Evolutionary conservation across 2,888 invertebrate species (phyloP).

Genomic region (Cyrtodaria siliqua): DNA sequence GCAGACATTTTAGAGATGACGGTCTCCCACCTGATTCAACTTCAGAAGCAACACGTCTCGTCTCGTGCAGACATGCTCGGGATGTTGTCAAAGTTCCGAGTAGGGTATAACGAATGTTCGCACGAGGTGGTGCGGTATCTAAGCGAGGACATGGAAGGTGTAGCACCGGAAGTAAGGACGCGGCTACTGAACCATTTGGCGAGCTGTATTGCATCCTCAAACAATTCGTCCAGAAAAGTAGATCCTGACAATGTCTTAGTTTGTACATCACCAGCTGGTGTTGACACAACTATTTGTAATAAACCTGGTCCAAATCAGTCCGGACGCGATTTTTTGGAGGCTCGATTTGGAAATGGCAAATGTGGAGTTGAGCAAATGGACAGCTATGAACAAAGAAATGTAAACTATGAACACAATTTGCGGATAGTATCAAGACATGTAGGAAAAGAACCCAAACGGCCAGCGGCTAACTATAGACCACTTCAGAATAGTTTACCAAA

Average conservation of each 20-base stretch:
- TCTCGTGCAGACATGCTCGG: slow-evolving; percentile 43
- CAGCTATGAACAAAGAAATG: not conserved
- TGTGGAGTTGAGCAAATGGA: not conserved
- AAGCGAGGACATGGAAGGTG: slow-evolving; percentile 64
- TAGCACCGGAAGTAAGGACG: slow-evolving; percentile 70
- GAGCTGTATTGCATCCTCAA: slow-evolving; percentile 61
- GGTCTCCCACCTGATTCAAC: slow-evolving; percentile 75
- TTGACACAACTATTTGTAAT: not conserved
- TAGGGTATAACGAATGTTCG: slow-evolving; percentile 81
- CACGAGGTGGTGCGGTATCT: slow-evolving; percentile 80
- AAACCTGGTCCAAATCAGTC: not conserved
- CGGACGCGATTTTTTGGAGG: not conserved
- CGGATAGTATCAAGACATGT: too few relatives aligned
- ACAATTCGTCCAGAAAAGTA: not conserved
- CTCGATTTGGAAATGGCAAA: not conserved
- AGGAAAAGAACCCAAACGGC: not conserved
- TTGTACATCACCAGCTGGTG: too few relatives aligned
- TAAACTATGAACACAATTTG: too few relatives aligned
- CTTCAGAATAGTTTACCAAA: too few relatives aligned
- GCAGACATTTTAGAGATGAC: slow-evolving; percentile 84
- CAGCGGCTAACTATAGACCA: not conserved
- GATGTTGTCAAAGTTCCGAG: slow-evolving; percentile 70
- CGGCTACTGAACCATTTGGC: slow-evolving; percentile 77
- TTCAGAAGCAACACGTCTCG: slow-evolving; percentile 73
- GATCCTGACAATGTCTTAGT: not conserved